These are phyloP conservation scores for Numenius arquata DNA, from an alignment of 2,113 vertebrate genomes.

Conservation along the genomic window DNA sequence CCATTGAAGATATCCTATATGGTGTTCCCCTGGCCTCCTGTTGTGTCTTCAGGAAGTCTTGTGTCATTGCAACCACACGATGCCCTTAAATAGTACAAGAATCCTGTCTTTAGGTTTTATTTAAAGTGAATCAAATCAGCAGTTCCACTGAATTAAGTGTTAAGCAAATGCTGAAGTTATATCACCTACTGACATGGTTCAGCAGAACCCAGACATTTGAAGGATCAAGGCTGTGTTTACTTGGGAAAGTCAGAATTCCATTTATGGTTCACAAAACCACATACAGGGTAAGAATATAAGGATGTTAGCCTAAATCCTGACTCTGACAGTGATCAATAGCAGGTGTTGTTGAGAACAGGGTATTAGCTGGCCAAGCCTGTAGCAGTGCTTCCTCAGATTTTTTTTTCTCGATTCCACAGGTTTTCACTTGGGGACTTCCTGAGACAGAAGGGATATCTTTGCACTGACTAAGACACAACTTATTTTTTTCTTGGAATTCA, in stretches of 20 bases:
- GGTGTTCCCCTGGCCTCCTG: neutral
- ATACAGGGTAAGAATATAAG: neutral
- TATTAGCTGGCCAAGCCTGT: neutral
- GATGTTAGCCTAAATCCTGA: neutral
- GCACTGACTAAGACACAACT: neutral
- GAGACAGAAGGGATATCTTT: neutral
- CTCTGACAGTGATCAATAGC: neutral
- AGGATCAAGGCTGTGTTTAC: neutral
- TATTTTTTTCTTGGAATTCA: neutral
- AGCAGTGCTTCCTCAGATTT: neutral
- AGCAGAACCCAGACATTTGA: neutral
- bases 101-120: neutral
- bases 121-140: neutral
- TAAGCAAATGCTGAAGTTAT: neutral
- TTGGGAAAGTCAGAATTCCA: neutral
- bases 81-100: neutral
- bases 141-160: neutral
- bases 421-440: neutral
- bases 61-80: fast-evolving
- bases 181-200: neutral
- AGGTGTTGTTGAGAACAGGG: neutral
- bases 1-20: neutral
- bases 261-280: neutral
- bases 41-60: neutral
- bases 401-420: neutral